A percentile compares a stretch with the other conserved stretches of the same genome.
phyloP scores from a whole-genome alignment of 2,113 vertebrate genomes.

The Anolis carolinensis region DNA sequence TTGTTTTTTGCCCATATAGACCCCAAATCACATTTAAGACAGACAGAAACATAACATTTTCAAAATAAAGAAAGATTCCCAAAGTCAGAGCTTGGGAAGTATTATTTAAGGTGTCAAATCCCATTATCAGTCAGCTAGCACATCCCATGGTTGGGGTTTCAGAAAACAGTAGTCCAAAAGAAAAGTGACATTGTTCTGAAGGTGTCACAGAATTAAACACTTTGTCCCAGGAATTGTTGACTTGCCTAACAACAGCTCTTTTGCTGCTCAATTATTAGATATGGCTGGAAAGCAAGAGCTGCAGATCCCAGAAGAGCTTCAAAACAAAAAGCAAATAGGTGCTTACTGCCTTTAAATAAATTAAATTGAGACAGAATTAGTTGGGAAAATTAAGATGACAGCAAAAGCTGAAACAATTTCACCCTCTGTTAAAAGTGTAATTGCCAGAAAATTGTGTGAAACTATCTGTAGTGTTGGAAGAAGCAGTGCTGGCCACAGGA shows the following conservation, averaged over 20 bases:
- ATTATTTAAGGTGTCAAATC: too few species aligned
- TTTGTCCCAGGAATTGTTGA: neutral
- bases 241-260: neutral
- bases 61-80: neutral
- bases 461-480: slow-evolving; percentile 45
- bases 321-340: slow-evolving; percentile 17
- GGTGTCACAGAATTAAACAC: neutral
- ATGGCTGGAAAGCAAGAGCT: neutral
- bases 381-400: slow-evolving; percentile 50
- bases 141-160: too few species aligned
- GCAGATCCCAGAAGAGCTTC: neutral
- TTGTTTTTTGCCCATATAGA: too few species aligned
- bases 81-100: too few species aligned
- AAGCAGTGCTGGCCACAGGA: slow-evolving; percentile 27
- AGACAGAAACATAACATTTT: neutral
- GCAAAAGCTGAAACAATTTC: slow-evolving; percentile 58
- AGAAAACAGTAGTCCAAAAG: too few species aligned
- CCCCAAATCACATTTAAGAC: neutral
- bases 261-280: neutral
- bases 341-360: slow-evolving; percentile 33
- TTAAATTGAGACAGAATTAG: slow-evolving; percentile 42
- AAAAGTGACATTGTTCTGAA: neutral
- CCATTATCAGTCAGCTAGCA: too few species aligned
- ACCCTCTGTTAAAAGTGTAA: slow-evolving; percentile 58
- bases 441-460: slow-evolving; percentile 56